Conservation (phyloP, 2,113 vertebrate genomes). For the Saccopteryx leptura region DNA sequence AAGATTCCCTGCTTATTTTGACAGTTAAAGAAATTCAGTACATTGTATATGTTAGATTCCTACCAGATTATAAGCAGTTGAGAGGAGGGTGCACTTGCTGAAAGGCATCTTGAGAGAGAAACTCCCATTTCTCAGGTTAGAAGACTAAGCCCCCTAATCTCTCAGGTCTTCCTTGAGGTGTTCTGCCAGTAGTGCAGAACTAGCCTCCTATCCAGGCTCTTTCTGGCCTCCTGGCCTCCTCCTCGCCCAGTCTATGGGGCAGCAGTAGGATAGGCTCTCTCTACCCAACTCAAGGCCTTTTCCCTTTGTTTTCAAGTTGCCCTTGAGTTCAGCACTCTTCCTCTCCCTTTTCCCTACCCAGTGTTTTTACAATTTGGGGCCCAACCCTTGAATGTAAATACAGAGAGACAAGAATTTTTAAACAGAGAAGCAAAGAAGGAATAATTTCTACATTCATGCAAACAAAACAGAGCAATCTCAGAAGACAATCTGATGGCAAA, state of each 20-base stretch:
- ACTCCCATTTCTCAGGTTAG: not conserved
- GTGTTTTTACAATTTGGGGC: not conserved
- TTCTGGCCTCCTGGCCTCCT: too few species aligned
- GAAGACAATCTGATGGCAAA: not conserved
- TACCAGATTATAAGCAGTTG: not conserved
- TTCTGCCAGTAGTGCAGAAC: not conserved
- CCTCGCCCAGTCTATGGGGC: not conserved
- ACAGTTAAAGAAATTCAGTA: not conserved
- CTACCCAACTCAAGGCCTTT: not conserved
- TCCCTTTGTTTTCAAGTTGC: not conserved
- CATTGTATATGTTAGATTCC: not conserved
- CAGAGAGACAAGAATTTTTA: not conserved
- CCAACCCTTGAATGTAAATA: not conserved
- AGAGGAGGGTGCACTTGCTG: not conserved
- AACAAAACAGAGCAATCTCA: conserved; percentile 7
- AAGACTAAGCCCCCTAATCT: not conserved
- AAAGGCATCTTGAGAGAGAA: not conserved
- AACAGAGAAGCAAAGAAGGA: not conserved
- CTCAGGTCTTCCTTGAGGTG: not conserved
- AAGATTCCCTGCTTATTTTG: not conserved
- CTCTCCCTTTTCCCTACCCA: not conserved
- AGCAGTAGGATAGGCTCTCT: not conserved
- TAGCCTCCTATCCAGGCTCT: not conserved
- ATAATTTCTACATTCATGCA: not conserved
- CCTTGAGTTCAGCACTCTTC: not conserved